Evolutionary conservation across 2,113 vertebrate genomes (phyloP).

Genomic region (Antigone vipio): DNA sequence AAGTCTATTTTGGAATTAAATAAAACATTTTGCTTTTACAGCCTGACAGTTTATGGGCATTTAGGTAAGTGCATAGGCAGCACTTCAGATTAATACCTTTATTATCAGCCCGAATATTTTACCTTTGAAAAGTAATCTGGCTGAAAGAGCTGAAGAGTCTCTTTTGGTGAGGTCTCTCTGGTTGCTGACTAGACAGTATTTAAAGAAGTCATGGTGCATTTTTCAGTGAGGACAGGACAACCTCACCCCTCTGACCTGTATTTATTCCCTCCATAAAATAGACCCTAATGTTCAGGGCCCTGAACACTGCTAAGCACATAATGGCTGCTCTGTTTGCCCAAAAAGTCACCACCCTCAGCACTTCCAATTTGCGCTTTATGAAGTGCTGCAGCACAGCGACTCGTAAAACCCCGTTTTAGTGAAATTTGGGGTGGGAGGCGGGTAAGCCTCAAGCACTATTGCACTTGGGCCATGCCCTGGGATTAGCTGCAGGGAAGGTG

Average conservation of each 20-base stretch:
- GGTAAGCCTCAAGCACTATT: not conserved
- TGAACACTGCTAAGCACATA: not conserved
- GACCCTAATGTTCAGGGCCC: not conserved
- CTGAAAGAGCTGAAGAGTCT: not conserved
- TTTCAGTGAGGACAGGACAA: not conserved
- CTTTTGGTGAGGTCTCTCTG: not conserved
- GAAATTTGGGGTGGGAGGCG: not conserved
- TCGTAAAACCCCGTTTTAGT: not conserved
- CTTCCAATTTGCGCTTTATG: not conserved
- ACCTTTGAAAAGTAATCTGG: not conserved
- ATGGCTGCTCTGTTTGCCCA: not conserved
- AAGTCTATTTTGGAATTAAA: conserved; percentile 4
- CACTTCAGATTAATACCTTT: conserved; percentile 2
- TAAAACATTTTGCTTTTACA: conserved; percentile 15
- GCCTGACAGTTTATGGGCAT: not conserved
- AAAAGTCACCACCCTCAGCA: not conserved
- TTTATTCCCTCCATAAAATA: not conserved
- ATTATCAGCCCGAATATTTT: not conserved
- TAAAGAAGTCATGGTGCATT: not conserved
- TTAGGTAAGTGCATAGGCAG: not conserved
- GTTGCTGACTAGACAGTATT: not conserved
- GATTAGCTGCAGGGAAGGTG: not conserved
- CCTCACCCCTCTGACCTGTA: not conserved
- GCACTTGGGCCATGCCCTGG: not conserved
- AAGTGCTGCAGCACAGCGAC: not conserved